A percentile compares a stretch with the other conserved stretches of the same genome.
phyloP scores from a whole-genome alignment of 1,140 invertebrate species.

The Bilobella aurantiaca region DNA sequence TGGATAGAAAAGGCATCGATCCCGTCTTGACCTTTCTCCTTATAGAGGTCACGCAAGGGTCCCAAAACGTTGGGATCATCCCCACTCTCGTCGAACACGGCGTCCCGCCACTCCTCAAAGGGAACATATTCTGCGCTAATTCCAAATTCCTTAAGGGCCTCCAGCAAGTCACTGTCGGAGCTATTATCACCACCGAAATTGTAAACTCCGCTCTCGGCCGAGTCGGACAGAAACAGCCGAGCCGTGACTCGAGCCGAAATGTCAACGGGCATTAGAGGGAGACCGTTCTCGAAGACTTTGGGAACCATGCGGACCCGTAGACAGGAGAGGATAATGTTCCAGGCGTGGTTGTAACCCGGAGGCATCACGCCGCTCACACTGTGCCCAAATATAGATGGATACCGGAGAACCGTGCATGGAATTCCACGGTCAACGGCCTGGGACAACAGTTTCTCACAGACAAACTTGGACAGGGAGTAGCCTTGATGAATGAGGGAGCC shows the following conservation, averaged over 20 bases:
- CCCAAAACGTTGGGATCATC: background rate
- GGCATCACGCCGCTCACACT: slow-evolving; percentile 1
- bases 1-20: background rate
- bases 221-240: background rate
- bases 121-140: background rate
- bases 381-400: slow-evolving; percentile 18
- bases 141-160: background rate
- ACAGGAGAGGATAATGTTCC: slow-evolving; percentile 12
- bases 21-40: background rate
- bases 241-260: background rate
- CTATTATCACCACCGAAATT: background rate
- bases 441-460: slow-evolving; percentile 15
- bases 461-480: slow-evolving; percentile 14
- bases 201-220: background rate
- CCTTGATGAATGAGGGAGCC: background rate
- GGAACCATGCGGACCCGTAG: slow-evolving; percentile 7
- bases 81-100: background rate
- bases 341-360: slow-evolving; percentile 11
- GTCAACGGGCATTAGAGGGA: background rate
- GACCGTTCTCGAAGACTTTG: background rate
- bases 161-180: background rate
- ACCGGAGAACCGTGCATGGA: slow-evolving; percentile 10
- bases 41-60: background rate
- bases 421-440: slow-evolving; percentile 15
- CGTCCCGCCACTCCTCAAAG: background rate